Evolutionary conservation across 2,797 vertebrate genomes (phyloP), one percentile per base, ranked within the genome.

Genomic region (Malurus splendens): DNA sequence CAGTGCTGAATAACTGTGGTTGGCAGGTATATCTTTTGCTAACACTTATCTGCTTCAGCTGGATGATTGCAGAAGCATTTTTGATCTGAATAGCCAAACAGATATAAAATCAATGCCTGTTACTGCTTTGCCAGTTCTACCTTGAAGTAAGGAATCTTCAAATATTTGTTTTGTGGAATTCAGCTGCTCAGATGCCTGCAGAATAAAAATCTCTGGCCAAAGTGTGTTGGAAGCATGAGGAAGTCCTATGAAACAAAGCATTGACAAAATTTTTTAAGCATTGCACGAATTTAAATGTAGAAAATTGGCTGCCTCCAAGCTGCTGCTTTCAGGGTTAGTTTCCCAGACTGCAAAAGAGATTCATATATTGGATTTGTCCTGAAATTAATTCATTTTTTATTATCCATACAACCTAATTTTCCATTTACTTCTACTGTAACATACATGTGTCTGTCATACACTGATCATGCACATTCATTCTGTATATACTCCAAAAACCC

Each of bases 41-140:
- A 57, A 68, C 47, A 33, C 3, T 86, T 74, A 65, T 89, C 32
- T 84, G 82, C 28, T 76, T 86, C 55, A 70, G 24, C n/a, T 14
- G 23, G 18, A 65, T 28, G 27, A 55, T 13, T 73, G 30, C 25
- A 90, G 41, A 78, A 75, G 7, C 15, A 24, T 81, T 89, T 93
- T 68, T 47, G 7, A 9, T 38, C 44, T 54, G 24, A 18, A 39
- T 32, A 65, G 19, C 39, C 45, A 75, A 44, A 23, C 8, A 61
- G n/a, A 57, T 33, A 6, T 56, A 65, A 86, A 91, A 65, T 32
- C 28, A 59, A 33, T 27, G 15, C 7, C 24, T 42, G 6, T 32
- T 72, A 50, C 20, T 74, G 12, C 23, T 87, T 77, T 42, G 13
- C 22, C 25, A 73, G 17, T 42, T 86, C 23, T 45, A 9, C 19